Percentiles rank a stretch among this genome's conserved stretches.
Conservation (phyloP, 1,140 invertebrate genomes). For the Lysiphlebus fabarum region DNA sequence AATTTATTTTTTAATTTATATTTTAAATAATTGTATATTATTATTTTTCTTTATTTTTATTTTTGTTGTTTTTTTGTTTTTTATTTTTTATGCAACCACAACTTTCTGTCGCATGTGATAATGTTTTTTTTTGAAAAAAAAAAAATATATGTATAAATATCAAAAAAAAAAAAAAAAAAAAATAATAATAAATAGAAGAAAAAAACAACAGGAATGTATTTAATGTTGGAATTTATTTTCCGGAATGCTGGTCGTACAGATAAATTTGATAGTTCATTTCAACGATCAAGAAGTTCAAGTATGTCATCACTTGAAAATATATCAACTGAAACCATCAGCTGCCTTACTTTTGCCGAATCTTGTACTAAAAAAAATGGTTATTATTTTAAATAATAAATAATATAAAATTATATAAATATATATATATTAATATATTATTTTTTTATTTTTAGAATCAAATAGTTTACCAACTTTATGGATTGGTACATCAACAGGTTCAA, state of each 20-base stretch:
- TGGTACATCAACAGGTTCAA: constrained; percentile 91
- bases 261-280: constrained; percentile 94
- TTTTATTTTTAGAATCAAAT: constrained; percentile 65
- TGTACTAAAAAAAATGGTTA: constrained; percentile 91
- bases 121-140: constrained; percentile 25
- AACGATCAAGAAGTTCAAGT: constrained; percentile 91
- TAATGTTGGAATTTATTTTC: constrained; percentile 46
- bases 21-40: constrained; percentile 6
- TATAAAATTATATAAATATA: constrained; percentile 8
- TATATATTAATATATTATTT: constrained; percentile 19
- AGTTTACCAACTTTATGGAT: constrained; percentile 88
- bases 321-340: constrained; percentile 91
- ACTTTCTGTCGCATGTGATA: constrained; percentile 24
- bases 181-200: background rate
- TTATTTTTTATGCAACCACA: constrained; percentile 20
- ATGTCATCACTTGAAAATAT: constrained; percentile 97
- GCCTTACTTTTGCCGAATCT: constrained; percentile 92
- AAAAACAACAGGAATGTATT: constrained; percentile 17
- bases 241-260: constrained; percentile 75
- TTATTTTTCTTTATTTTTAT: background rate
- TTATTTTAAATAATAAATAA: background rate
- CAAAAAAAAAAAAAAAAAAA: background rate
- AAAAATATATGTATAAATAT: too few species aligned
- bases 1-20: constrained; percentile 32
- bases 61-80: constrained; percentile 2